Evolutionary conservation across 2,888 invertebrate species (phyloP).

Genomic region (Oscheius sp.): DNA sequence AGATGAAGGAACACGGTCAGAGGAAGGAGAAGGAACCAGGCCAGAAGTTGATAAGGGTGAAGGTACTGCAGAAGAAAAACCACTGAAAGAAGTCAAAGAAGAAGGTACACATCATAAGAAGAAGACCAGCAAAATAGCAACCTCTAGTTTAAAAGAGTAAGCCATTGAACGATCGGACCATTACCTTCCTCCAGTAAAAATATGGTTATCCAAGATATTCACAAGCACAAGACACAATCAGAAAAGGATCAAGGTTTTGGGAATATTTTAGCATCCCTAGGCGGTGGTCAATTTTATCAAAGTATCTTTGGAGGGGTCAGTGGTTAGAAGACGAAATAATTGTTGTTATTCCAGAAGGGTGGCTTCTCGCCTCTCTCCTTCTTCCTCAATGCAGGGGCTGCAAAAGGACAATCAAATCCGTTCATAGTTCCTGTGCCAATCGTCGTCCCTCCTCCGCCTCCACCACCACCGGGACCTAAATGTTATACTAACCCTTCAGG

Average conservation of each 20-base stretch:
- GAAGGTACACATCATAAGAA: background rate
- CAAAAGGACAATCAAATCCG: constrained; percentile 36
- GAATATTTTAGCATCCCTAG: constrained; percentile 48
- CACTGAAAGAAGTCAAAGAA: constrained; percentile 7
- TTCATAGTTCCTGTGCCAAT: constrained; percentile 63
- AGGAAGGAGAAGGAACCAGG: too few relatives aligned
- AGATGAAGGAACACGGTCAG: too few relatives aligned
- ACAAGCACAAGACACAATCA: background rate
- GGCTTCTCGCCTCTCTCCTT: constrained; percentile 55
- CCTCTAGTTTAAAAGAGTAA: background rate
- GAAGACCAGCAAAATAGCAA: background rate
- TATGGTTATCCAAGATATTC: constrained; percentile 1
- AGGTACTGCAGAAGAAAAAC: too few relatives aligned
- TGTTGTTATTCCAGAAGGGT: background rate
- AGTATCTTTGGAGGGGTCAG: constrained; percentile 52
- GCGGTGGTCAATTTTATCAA: constrained; percentile 58
- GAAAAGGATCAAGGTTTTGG: constrained; percentile 26
- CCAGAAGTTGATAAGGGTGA: too few relatives aligned
- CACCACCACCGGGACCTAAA: constrained; percentile 62
- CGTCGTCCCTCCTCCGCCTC: constrained; percentile 63
- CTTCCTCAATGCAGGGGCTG: constrained; percentile 43
- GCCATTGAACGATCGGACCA: background rate
- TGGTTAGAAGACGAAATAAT: background rate
- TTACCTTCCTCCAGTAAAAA: constrained; percentile 3
- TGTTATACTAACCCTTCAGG: constrained; percentile 62